phyloP scores from a whole-genome alignment of 2,888 invertebrate species.

The Anthophora plumipes region DNA sequence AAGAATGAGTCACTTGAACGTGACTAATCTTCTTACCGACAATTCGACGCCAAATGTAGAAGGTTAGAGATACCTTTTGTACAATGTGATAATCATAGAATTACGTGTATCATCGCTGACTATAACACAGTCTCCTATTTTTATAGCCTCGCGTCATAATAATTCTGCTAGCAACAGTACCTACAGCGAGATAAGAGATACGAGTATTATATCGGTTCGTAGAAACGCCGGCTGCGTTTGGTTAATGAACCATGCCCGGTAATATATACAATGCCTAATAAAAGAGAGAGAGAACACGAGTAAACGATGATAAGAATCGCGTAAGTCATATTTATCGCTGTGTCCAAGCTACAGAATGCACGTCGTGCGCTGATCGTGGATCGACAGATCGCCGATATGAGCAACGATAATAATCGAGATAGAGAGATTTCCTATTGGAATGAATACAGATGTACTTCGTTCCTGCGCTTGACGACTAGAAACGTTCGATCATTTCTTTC shows the following conservation, averaged over 20 bases:
- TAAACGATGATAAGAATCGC: conserved; percentile 62
- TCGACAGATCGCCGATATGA: conserved; percentile 40
- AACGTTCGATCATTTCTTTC: neutral
- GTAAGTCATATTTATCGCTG: conserved; percentile 37
- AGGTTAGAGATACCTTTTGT: too few relatives aligned
- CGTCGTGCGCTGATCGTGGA: conserved; percentile 37
- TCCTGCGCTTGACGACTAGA: neutral
- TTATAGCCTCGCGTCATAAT: conserved; percentile 31
- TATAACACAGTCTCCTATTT: conserved; percentile 10
- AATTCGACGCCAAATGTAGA: too few relatives aligned
- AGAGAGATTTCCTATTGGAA: conserved; percentile 5
- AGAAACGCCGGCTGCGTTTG: conserved; percentile 68
- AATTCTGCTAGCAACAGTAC: conserved; percentile 39
- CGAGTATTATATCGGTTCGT: conserved; percentile 67
- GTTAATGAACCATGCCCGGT: conserved; percentile 68
- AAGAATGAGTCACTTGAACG: too few relatives aligned
- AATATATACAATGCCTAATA: conserved; percentile 59
- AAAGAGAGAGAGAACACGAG: conserved; percentile 51
- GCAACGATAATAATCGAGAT: conserved; percentile 7
- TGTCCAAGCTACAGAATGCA: conserved; percentile 3
- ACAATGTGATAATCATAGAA: neutral
- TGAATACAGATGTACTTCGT: neutral
- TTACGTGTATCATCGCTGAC: neutral
- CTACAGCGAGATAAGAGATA: conserved; percentile 56
- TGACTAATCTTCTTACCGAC: too few relatives aligned